Conservation (phyloP, 2,888 invertebrate genomes). For the Thysanoteuthis rhombus region DNA sequence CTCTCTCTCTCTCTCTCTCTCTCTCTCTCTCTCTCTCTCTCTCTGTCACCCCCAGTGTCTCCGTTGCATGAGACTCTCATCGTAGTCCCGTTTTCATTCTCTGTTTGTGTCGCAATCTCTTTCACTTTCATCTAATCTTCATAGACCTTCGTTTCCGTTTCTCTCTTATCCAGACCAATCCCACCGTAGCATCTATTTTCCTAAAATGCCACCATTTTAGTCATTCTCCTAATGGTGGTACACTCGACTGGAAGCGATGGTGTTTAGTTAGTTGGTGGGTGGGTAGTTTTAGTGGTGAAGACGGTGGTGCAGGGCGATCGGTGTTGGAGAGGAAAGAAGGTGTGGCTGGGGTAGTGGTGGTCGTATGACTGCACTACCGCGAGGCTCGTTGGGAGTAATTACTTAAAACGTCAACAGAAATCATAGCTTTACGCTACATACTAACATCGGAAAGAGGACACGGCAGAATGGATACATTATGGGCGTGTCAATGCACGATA, state of each 20-base stretch:
- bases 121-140: not conserved
- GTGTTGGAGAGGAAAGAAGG: not conserved
- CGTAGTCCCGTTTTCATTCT: not conserved
- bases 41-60: not conserved
- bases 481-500: not conserved
- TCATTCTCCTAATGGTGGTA: not conserved
- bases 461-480: not conserved
- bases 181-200: not conserved
- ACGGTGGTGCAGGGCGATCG: not conserved
- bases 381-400: constrained; percentile 12
- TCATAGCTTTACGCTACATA: not conserved
- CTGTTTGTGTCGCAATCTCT: not conserved
- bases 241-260: constrained; percentile 12
- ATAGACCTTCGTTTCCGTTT: not conserved
- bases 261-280: not conserved
- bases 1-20: too few species aligned
- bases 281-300: not conserved
- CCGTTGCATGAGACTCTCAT: not conserved
- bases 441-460: not conserved
- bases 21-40: not conserved
- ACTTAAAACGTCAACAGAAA: not conserved
- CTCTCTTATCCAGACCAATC: not conserved
- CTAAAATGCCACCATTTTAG: constrained; percentile 12
- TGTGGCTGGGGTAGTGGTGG: not conserved
- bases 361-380: constrained; percentile 12